A percentile compares a stretch with the other conserved stretches of the same genome.
phyloP scores from a whole-genome alignment of 2,888 invertebrate genomes.

The Lepeophtheirus nordmannii region DNA sequence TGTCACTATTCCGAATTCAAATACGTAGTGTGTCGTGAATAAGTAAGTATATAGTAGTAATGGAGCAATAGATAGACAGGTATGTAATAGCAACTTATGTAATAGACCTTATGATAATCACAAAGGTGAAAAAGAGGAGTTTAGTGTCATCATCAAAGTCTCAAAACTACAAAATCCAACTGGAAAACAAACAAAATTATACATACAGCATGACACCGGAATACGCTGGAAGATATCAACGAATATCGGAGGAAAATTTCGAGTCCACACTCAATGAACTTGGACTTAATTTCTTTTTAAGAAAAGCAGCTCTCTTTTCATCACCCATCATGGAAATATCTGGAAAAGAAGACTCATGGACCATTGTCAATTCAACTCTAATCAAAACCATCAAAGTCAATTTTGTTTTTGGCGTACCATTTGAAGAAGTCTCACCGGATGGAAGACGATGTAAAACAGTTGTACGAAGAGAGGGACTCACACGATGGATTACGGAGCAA shows the following conservation, averaged over 20 bases:
- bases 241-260: constrained; percentile 14
- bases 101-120: neutral
- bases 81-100: constrained; percentile 5
- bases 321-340: constrained; percentile 23
- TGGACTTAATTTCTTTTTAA: constrained; percentile 17
- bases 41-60: too few relatives aligned
- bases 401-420: constrained; percentile 18
- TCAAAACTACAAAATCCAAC: neutral
- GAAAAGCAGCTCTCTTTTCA: constrained; percentile 20
- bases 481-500: constrained; percentile 13
- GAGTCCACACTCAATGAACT: constrained; percentile 18
- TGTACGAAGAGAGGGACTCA: constrained; percentile 14
- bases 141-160: neutral
- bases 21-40: too few relatives aligned
- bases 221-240: constrained; percentile 11
- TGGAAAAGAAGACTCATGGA: constrained; percentile 13
- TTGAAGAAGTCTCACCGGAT: constrained; percentile 16
- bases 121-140: neutral
- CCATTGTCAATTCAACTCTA: constrained; percentile 12
- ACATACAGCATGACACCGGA: neutral
- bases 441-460: constrained; percentile 15
- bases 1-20: too few relatives aligned
- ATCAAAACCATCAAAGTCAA: constrained; percentile 19
- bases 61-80: neutral
- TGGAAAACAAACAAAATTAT: neutral